Base-by-base conservation (phyloP, 1,140 invertebrate genomes). In the Hypsibius dujardini region DNA sequence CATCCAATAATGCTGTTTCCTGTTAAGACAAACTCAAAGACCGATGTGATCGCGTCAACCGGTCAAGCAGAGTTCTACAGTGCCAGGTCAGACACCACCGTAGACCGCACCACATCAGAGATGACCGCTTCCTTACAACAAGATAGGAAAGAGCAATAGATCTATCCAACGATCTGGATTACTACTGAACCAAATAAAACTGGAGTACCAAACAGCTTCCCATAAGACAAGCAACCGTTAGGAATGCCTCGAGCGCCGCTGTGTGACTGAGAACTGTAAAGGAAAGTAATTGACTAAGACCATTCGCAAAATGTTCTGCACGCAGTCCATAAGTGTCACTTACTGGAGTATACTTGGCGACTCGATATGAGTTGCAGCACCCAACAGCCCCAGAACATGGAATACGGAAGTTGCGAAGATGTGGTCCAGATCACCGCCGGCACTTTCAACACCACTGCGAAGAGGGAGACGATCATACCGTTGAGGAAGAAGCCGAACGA, bases 321-420 rank as follows among this genome's bases (percentile, higher is more conserved):
- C 45, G 28, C 3, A 70, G 7, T 42, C 15, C 15, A 45, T 7
- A 70, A n/a, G 42, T 70, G 2, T 45, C 60, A 3, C 15, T 71
- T 42, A 71, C 40, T 70, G 42, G 71, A 2, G 42, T 28, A 70
- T 15, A 70, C n/a, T 67, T 70, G 70, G 42, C 59, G n/a, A 45
- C 28, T 70, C 12, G 14, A 70, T 15, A 71, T 45, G 2, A 72
- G 47, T 1, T 45, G 45, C 42, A 71, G 46, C 7, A 71, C 15
- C 28, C 45, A 45, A 46, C 42, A 56, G 50, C 50, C 50, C 50
- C 50, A 56, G n/a, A 56, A 56, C 50, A 56, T 56, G 7, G 50
- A 56, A n/a, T 56, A 7, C 7, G n/a, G n/a, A n/a, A n/a, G 50
- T 12, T 56, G 50, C 50, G 50, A 56, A 56, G 50, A 56, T 7